These are phyloP conservation scores for Tupaia tana DNA, from an alignment of 2,113 vertebrate genomes.

Conservation along the genomic window DNA sequence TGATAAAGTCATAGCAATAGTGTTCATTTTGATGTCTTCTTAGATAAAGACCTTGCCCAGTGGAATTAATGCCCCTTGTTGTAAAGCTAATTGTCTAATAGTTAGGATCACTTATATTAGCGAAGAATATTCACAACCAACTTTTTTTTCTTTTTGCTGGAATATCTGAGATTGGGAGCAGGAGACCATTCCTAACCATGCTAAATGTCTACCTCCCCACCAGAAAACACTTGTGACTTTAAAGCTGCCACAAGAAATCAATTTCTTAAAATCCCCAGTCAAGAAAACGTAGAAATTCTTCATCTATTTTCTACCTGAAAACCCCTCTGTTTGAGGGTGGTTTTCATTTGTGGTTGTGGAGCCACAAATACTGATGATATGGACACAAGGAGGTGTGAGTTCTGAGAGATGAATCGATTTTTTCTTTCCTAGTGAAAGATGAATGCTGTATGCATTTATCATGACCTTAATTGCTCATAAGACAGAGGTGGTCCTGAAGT, in stretches of 20 bases:
- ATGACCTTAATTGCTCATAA: not conserved
- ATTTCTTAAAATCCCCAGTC: not conserved
- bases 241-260: not conserved
- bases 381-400: not conserved
- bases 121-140: not conserved
- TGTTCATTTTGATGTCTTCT: not conserved
- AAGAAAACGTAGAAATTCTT: not conserved
- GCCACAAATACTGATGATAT: not conserved
- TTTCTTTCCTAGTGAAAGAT: slow-evolving; percentile 6
- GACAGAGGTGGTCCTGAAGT: not conserved
- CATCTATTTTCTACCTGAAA: not conserved
- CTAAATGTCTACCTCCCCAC: not conserved
- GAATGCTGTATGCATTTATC: not conserved
- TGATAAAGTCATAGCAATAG: not conserved
- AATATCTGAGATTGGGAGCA: not conserved
- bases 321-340: not conserved
- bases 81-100: not conserved
- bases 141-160: not conserved
- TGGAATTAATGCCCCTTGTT: not conserved
- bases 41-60: not conserved
- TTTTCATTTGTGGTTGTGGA: slow-evolving; percentile 25
- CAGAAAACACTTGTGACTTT: not conserved
- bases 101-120: not conserved
- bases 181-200: not conserved
- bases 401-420: not conserved